Evolutionary conservation across 1,140 invertebrate genomes (phyloP).

Genomic region (Gryon sp.): DNA sequence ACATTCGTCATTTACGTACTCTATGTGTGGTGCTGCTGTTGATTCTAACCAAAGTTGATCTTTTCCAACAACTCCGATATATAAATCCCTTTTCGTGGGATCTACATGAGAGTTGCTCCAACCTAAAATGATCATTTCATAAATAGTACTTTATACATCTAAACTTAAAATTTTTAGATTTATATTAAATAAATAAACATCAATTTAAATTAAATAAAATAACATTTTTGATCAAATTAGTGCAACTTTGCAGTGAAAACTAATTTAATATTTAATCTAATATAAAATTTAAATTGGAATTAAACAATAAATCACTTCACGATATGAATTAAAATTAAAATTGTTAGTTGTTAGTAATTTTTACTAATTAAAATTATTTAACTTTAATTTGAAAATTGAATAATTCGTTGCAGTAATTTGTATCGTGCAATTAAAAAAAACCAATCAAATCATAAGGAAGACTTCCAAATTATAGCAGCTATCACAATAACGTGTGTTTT

Average conservation of each 20-base stretch:
- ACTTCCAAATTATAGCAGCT: slow-evolving; percentile 33
- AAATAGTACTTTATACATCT: too few species aligned
- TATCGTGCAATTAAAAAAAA: background rate
- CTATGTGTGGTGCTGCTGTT: slow-evolving; percentile 71
- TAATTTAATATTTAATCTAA: too few species aligned
- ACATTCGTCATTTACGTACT: slow-evolving; percentile 69
- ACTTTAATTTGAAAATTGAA: background rate
- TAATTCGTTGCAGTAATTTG: slow-evolving; percentile 22
- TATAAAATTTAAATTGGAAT: too few species aligned
- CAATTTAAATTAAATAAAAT: background rate
- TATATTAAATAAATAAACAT: too few species aligned
- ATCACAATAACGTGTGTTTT: background rate
- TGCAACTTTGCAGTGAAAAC: too few species aligned
- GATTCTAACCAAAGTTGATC: slow-evolving; percentile 76
- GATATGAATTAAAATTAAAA: background rate
- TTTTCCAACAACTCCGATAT: slow-evolving; percentile 73
- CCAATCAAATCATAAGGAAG: slow-evolving; percentile 8
- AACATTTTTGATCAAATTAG: background rate
- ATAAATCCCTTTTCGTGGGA: slow-evolving; percentile 73
- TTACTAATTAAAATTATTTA: background rate
- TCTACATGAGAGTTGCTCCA: slow-evolving; percentile 75
- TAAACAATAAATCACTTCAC: too few species aligned
- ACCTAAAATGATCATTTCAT: too few species aligned
- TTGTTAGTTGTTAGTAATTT: background rate
- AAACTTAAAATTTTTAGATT: too few species aligned